phyloP scores from a whole-genome alignment of 2,797 vertebrate genomes.

The Pelodytes ibericus region DNA sequence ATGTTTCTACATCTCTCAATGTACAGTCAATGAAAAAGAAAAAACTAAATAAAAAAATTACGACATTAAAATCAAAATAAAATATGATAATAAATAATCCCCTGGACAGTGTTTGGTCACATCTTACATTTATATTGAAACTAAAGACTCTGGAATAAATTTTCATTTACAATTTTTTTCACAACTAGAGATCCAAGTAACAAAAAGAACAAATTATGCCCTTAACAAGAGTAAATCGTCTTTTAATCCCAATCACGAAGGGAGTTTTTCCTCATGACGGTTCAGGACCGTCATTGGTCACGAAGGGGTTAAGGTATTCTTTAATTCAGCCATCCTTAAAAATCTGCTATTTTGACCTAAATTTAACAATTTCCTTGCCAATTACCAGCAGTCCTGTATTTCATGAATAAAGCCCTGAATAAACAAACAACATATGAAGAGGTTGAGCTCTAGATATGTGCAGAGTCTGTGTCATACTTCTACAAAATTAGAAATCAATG shows the following conservation, averaged over 20 bases:
- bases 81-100: conserved; percentile 70
- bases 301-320: too few relatives aligned
- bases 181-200: conserved; percentile 1
- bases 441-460: too few relatives aligned
- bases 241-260: conserved; percentile 77
- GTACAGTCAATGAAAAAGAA: conserved; percentile 66
- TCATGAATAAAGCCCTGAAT: too few relatives aligned
- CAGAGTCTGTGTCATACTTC: too few relatives aligned
- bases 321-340: too few relatives aligned
- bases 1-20: conserved; percentile 67
- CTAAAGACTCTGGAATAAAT: conserved; percentile 17
- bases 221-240: conserved; percentile 34
- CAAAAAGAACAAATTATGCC: conserved; percentile 18
- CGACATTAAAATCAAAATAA: conserved; percentile 47
- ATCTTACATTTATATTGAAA: conserved; percentile 55
- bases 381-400: too few relatives aligned
- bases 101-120: conserved; percentile 64
- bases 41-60: conserved; percentile 63
- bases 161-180: conserved; percentile 8
- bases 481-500: too few relatives aligned
- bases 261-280: too few relatives aligned
- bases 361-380: too few relatives aligned
- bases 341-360: too few relatives aligned
- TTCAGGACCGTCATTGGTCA: too few relatives aligned
- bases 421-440: too few relatives aligned